phyloP scores from a whole-genome alignment of 2,888 invertebrate species.

The Tineola bisselliella region DNA sequence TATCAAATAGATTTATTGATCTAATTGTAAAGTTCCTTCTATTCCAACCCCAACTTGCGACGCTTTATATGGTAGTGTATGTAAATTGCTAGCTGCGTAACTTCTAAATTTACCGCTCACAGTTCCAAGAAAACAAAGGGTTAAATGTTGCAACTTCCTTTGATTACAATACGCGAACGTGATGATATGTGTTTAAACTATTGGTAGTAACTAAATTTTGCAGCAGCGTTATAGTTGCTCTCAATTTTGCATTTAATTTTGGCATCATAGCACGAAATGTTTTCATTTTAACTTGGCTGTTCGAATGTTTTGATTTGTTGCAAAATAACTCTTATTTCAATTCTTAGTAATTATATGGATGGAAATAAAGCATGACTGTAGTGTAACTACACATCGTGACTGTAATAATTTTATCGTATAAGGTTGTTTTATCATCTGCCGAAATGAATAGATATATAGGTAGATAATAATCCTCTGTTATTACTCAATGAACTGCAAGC shows the following conservation, averaged over 20 bases:
- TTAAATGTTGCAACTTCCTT: background rate
- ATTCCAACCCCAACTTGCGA: background rate
- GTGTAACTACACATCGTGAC: too few species aligned
- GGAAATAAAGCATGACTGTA: too few species aligned
- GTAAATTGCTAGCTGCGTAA: background rate
- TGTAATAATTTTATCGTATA: background rate
- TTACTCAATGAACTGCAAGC: background rate
- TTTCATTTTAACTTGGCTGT: background rate
- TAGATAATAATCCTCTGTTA: background rate
- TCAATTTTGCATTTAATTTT: too few species aligned
- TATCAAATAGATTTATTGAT: too few species aligned
- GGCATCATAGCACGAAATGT: too few species aligned
- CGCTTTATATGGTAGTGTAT: background rate
- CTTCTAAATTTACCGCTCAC: background rate
- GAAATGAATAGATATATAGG: background rate
- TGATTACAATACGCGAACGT: background rate
- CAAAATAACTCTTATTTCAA: background rate
- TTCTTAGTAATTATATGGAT: background rate
- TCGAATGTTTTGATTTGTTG: background rate
- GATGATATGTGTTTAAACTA: background rate
- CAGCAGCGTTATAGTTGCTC: too few species aligned
- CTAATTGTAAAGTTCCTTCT: too few species aligned
- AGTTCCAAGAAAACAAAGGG: constrained; percentile 4
- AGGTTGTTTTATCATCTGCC: background rate
- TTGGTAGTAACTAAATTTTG: background rate